A percentile compares a stretch with the other conserved stretches of the same genome.
phyloP scores from a whole-genome alignment of 2,888 invertebrate genomes.

The Aporophyla nigra region DNA sequence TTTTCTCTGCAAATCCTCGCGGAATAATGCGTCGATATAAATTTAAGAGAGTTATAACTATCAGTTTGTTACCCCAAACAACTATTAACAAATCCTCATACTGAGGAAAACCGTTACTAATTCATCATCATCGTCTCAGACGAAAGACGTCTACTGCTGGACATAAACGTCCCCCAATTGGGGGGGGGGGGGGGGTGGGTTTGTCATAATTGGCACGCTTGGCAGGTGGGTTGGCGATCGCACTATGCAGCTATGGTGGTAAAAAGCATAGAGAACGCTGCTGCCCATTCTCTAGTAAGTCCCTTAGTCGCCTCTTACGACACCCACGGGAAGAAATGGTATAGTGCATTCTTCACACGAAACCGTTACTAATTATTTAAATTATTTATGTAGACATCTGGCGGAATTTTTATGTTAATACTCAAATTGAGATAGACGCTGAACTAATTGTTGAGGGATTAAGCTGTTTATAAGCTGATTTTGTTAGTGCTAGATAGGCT shows the following conservation, averaged over 20 bases:
- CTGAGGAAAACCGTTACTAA: not conserved
- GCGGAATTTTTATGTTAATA: not conserved
- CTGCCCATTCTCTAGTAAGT: no score
- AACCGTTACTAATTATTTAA: not conserved
- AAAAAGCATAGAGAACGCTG: no score
- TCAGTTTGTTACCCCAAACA: conserved; percentile 4
- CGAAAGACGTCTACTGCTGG: no score
- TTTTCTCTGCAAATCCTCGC: conserved; percentile 8
- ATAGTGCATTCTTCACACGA: no score
- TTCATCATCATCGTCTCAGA: not conserved
- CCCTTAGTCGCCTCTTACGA: no score
- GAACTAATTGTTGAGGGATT: not conserved
- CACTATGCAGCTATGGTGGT: no score
- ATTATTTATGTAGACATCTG: conserved; percentile 10
- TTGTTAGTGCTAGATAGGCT: not conserved
- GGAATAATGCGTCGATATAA: not conserved
- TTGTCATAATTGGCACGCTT: no score
- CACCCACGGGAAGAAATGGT: no score
- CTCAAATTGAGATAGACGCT: not conserved
- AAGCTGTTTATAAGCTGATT: not conserved
- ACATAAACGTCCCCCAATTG: no score
- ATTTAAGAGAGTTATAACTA: not conserved
- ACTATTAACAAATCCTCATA: not conserved
- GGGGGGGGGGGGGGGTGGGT: no score
- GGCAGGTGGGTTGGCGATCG: no score